Evolutionary conservation across 2,888 invertebrate genomes (phyloP).

Genomic region (Epistrophe eligans): DNA sequence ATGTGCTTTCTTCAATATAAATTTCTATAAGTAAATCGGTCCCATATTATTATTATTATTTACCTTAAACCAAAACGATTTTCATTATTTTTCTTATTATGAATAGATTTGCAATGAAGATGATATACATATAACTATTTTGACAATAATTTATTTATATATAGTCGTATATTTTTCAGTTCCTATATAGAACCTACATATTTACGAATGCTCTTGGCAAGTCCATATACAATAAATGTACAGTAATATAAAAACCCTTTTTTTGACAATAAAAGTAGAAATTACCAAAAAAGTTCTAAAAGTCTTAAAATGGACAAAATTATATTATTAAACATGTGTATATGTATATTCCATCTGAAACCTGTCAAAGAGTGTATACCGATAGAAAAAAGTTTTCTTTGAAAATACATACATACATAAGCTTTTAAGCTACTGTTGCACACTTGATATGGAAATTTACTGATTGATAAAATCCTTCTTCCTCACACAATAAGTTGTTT

Average conservation of each 20-base stretch:
- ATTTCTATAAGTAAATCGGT: not conserved
- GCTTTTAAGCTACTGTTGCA: not conserved
- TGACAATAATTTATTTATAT: not conserved
- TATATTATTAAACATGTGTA: not conserved
- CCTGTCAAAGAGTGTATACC: slow-evolving; percentile 30
- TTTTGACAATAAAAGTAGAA: not conserved
- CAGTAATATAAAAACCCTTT: not conserved
- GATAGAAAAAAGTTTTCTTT: slow-evolving; percentile 23
- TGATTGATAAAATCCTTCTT: not conserved
- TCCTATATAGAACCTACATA: not conserved
- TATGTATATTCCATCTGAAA: slow-evolving; percentile 16
- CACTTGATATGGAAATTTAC: slow-evolving; percentile 34
- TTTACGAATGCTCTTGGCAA: not conserved
- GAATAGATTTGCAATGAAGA: too few relatives aligned
- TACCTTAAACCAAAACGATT: too few relatives aligned
- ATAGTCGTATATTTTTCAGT: not conserved
- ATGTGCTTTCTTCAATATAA: not conserved
- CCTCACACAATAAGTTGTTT: not conserved
- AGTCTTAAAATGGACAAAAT: slow-evolving; percentile 34
- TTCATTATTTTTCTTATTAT: too few relatives aligned
- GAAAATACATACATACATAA: not conserved
- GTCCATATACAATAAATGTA: not conserved
- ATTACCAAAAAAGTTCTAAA: slow-evolving; percentile 7
- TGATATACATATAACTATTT: not conserved
- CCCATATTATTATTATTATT: not conserved